Percentiles rank a stretch among this genome's conserved stretches.
These are phyloP conservation scores for Drosophila arawakana DNA, from an alignment of 1,140 invertebrate genomes.

Conservation along the genomic window DNA sequence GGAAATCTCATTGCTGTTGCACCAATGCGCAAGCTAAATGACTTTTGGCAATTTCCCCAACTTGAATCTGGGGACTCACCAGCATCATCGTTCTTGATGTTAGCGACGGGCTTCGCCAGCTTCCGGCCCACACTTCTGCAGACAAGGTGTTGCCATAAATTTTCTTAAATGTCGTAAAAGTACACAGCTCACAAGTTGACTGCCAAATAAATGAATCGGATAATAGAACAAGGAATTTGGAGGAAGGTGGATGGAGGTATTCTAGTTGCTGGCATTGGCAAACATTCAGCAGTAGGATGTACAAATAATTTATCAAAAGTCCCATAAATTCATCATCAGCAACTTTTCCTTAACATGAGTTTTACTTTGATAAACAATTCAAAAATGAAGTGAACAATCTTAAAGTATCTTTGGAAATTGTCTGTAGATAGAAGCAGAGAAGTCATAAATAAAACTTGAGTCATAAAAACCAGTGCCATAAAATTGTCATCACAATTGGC, in stretches of 20 bases:
- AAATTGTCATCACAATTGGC: constrained; percentile 59
- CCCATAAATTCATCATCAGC: neutral
- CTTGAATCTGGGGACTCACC: constrained; percentile 42
- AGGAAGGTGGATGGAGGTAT: neutral
- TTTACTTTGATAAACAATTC: constrained; percentile 7
- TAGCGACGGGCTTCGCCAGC: constrained; percentile 18
- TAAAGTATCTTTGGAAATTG: constrained; percentile 21
- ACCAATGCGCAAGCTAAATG: constrained; percentile 70
- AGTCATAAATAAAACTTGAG: constrained; percentile 64
- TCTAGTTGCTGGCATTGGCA: neutral
- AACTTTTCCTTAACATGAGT: neutral
- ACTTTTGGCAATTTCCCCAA: constrained; percentile 77
- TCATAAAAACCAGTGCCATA: constrained; percentile 54
- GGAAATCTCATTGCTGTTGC: constrained; percentile 61
- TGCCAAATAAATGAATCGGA: constrained; percentile 32
- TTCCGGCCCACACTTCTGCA: constrained; percentile 37
- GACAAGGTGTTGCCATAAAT: constrained; percentile 57
- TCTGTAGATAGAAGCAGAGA: constrained; percentile 9
- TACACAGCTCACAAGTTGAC: constrained; percentile 38
- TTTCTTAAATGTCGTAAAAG: constrained; percentile 63
- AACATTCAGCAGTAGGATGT: neutral
- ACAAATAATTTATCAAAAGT: neutral
- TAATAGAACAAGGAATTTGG: constrained; percentile 10
- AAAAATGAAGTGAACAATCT: constrained; percentile 40
- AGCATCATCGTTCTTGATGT: neutral